Conservation (phyloP, 2,888 invertebrate genomes). For the Epinotia ramella region DNA sequence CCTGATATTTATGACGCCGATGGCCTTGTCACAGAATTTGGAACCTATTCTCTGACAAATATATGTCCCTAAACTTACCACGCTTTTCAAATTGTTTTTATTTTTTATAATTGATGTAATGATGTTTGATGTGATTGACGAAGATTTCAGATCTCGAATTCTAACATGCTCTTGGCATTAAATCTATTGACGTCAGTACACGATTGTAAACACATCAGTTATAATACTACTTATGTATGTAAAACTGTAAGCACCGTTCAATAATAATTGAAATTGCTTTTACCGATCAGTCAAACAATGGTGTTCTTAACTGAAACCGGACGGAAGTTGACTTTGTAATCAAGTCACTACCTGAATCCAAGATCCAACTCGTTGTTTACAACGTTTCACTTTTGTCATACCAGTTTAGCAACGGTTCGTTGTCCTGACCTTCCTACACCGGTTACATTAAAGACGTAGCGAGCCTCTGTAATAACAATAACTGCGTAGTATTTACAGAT, state of each 20-base stretch:
- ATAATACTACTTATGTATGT: not conserved
- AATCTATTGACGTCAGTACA: slow-evolving; percentile 15
- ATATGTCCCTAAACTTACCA: not conserved
- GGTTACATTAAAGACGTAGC: slow-evolving; percentile 1
- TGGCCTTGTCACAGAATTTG: too few species aligned
- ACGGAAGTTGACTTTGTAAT: slow-evolving; percentile 27
- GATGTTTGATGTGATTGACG: not conserved
- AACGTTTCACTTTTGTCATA: not conserved
- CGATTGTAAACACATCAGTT: slow-evolving; percentile 13
- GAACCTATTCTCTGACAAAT: too few species aligned
- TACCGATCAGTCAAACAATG: not conserved
- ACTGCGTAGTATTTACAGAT: slow-evolving; percentile 37
- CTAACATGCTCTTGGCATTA: slow-evolving; percentile 18
- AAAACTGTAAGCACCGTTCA: not conserved
- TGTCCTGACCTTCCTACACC: not conserved
- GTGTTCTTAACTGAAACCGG: slow-evolving; percentile 21
- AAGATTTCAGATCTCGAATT: not conserved
- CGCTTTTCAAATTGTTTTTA: not conserved
- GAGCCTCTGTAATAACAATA: slow-evolving; percentile 27
- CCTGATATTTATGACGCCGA: too few species aligned
- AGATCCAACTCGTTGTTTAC: not conserved
- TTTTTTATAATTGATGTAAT: not conserved
- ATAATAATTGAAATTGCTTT: slow-evolving; percentile 6
- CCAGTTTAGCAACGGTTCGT: slow-evolving; percentile 9
- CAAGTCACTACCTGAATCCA: not conserved